Evolutionary conservation across 2,797 vertebrate genomes (phyloP).

Genomic region (Choloepus didactylus): DNA sequence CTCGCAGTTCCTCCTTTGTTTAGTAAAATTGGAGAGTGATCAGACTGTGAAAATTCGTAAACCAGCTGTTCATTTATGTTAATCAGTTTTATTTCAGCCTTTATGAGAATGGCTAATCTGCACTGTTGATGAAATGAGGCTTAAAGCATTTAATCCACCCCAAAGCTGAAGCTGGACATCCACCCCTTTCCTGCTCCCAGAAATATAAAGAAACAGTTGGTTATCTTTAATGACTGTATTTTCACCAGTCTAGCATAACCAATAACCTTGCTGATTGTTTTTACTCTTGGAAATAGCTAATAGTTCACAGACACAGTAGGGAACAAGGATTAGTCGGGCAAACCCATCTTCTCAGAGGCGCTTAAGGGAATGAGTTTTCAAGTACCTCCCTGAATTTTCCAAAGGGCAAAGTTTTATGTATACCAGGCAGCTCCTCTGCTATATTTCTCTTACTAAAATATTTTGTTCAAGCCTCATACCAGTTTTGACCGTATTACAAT

Average conservation of each 20-base stretch:
- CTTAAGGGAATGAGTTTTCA: conserved; percentile 32
- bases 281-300: conserved; percentile 53
- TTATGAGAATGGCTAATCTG: conserved; percentile 52
- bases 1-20: background rate
- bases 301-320: conserved; percentile 37
- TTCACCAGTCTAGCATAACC: conserved; percentile 59
- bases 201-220: conserved; percentile 34
- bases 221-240: conserved; percentile 64
- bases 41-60: background rate
- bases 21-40: background rate
- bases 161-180: background rate
- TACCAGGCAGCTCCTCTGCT: background rate
- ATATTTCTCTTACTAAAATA: background rate
- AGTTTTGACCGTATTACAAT: background rate
- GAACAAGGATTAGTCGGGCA: conserved; percentile 9
- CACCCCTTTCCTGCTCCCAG: background rate
- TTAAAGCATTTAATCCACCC: background rate
- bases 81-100: conserved; percentile 44
- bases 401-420: background rate
- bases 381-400: background rate
- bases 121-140: conserved; percentile 36
- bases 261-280: conserved; percentile 49
- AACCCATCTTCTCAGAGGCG: conserved; percentile 37
- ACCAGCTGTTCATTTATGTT: conserved; percentile 60
- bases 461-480: background rate